phyloP scores from a whole-genome alignment of 2,888 invertebrate species.

The Leucophenga maculata region DNA sequence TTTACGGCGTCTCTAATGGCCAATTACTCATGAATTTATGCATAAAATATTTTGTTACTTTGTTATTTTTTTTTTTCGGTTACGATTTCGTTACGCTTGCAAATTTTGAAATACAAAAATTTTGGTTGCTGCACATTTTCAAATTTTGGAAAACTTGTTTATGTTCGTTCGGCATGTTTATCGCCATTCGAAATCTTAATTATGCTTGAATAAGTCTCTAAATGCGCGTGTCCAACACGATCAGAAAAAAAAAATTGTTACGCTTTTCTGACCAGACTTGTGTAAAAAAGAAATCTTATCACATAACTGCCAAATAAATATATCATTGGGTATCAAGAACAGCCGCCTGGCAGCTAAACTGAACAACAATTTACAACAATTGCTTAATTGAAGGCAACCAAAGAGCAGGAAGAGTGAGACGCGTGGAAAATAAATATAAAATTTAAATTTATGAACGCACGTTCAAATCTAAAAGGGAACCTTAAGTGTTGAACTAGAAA shows the following conservation, averaged over 20 bases:
- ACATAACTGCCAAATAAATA: constrained; percentile 24
- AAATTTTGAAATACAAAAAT: no score
- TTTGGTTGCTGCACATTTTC: no score
- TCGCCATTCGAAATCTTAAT: no score
- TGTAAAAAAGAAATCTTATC: no score
- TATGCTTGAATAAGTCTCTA: no score
- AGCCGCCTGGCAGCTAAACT: constrained; percentile 28
- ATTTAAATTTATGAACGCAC: constrained; percentile 58
- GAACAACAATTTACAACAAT: constrained; percentile 54
- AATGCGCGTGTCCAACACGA: no score
- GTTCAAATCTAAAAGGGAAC: constrained; percentile 18
- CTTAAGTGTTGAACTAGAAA: constrained; percentile 23
- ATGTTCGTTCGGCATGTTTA: no score
- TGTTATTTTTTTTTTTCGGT: not conserved
- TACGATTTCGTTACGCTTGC: no score
- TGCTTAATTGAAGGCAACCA: constrained; percentile 55
- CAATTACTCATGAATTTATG: constrained; percentile 48
- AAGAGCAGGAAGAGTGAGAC: not conserved
- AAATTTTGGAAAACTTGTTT: no score
- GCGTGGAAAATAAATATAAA: constrained; percentile 37
- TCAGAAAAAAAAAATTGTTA: no score
- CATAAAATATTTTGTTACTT: no score
- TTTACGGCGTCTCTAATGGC: constrained; percentile 59
- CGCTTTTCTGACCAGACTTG: no score
- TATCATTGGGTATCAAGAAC: constrained; percentile 52